Base-by-base conservation (phyloP, 2,888 invertebrate species). In the Thera obeliscata region DNA sequence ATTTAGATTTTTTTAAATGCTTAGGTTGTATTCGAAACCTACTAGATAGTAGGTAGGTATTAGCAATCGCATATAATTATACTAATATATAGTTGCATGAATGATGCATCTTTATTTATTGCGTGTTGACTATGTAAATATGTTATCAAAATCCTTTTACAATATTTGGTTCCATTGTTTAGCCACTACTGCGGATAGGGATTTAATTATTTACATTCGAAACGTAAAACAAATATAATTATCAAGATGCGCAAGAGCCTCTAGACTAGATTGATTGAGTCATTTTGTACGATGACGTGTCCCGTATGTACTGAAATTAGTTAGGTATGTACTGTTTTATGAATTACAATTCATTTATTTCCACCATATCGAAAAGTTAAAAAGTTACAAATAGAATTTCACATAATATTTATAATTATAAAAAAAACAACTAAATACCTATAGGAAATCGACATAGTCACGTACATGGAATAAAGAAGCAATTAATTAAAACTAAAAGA, bases 121-220 rank as follows among this genome's bases (percentile, higher is more conserved):
- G 33, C 33, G 33, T 52, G 33, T 9, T 52, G 41, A 6, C 12
- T 56, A 36, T 36, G 38, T 8, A 43, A 64, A 60, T 67, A 73
- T 66, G 66, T 71, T 69, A 71, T 71, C 66, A 63, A 63, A 70
- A 65, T 67, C 62, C 66, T 69, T 57, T 65, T 63, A 61, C 62
- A 69, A 60, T 69, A 69, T 69, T 66, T 22, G 12, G 65, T 58
- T 69, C 58, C 59, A 62, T 62, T 69, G 65, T 65, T 58, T 65
- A 55, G 57, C 56, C 22, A 62, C 68, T 69, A 69, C 69, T 55
- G 62, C 56, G 61, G 56, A 61, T 48, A 55, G 64, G 49, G 61
- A 61, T 68, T 64, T 61, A 38, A 41, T 56, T 66, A 52, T 69
- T 63, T 63, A 63, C 35, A 12, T 22, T 38, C 12, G 9, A 52